Evolutionary conservation across 1,140 invertebrate species (phyloP).

Genomic region (Drosophila pectinifera): DNA sequence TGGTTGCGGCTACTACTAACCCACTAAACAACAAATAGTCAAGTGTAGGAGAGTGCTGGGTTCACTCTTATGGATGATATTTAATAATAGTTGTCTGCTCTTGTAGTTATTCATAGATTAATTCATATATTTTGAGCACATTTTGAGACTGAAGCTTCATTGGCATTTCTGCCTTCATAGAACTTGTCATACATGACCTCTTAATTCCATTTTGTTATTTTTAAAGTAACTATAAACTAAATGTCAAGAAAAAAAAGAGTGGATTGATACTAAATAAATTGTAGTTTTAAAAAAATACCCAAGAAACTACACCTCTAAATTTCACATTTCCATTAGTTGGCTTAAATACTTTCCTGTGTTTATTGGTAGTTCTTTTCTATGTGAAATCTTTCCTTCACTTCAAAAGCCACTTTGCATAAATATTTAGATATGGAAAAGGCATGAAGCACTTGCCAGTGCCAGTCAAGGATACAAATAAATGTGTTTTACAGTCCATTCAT

Average conservation of each 20-base stretch:
- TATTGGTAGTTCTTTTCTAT: neutral
- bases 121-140: neutral
- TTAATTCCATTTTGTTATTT: neutral
- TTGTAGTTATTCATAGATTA: too few species aligned
- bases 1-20: slow-evolving; percentile 24
- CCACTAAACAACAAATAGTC: neutral
- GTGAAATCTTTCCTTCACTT: neutral
- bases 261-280: too few species aligned
- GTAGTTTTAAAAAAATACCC: neutral
- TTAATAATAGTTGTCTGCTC: too few species aligned
- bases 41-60: too few species aligned
- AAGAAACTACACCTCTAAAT: neutral
- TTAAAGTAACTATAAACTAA: neutral
- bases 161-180: too few species aligned
- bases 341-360: neutral
- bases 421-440: slow-evolving; percentile 5
- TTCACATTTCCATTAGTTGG: neutral
- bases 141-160: neutral
- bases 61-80: too few species aligned
- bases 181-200: neutral
- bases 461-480: slow-evolving; percentile 25
- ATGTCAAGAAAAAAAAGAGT: too few species aligned
- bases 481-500: slow-evolving; percentile 15
- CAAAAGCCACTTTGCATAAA: neutral
- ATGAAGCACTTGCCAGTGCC: neutral